These are phyloP conservation scores for Rugalucina vietnamica DNA, from an alignment of 2,888 invertebrate species.

Conservation along the genomic window DNA sequence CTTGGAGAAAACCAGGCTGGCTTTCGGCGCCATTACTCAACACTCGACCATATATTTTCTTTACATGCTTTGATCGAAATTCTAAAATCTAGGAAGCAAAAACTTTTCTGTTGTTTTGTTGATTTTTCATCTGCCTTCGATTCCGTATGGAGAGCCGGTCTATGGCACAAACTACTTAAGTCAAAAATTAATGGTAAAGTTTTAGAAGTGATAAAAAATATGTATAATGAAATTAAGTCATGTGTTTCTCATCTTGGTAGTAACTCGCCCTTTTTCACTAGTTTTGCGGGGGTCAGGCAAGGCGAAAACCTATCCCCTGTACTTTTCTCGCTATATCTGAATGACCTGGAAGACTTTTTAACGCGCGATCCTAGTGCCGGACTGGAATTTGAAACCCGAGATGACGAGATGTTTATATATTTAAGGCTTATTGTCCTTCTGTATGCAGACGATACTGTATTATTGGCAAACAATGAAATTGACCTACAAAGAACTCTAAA, in stretches of 20 bases:
- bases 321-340: slow-evolving; percentile 8
- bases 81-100: neutral
- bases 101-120: neutral
- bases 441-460: too few relatives aligned
- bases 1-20: neutral
- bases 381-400: too few relatives aligned
- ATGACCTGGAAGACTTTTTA: slow-evolving; percentile 7
- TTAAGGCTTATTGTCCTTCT: too few relatives aligned
- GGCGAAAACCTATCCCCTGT: slow-evolving; percentile 22
- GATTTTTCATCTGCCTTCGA: slow-evolving; percentile 19
- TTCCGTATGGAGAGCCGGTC: slow-evolving; percentile 18
- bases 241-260: neutral
- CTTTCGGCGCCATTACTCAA: neutral
- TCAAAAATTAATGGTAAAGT: neutral
- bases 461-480: too few relatives aligned
- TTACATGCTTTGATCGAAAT: neutral
- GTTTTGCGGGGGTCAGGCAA: neutral
- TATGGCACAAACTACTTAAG: slow-evolving; percentile 16
- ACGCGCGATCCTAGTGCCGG: too few relatives aligned
- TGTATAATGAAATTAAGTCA: neutral
- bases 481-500: too few relatives aligned
- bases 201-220: neutral
- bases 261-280: neutral
- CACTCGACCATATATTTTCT: neutral
- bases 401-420: too few relatives aligned